Evolutionary conservation across 2,888 invertebrate species (phyloP), one percentile per base, ranked within the genome.

Genomic region (Platycnemis pennipes): DNA sequence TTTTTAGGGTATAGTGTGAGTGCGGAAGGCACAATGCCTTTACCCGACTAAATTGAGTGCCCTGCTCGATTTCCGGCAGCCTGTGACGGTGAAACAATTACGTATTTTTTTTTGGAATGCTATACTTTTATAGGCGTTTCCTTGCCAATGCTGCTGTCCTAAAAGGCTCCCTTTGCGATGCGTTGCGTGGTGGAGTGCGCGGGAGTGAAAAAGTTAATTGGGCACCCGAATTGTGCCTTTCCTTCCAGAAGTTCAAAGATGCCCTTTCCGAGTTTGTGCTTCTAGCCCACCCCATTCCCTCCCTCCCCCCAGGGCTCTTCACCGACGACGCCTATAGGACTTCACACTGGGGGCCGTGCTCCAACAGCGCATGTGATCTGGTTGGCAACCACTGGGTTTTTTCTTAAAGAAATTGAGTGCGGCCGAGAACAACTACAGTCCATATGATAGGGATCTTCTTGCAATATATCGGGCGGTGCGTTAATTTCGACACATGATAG

Each of bases 341-440:
- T 37, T 94, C 3, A 95, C 95, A 0, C 94, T 95, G 0, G 95
- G 95, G 19, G 95, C 95, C 0, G 95, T 94, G 0, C 94, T 96
- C 0, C 95, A 96, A 86, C 95, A 96, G 94, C 37, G 42, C 13
- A 44, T 56, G 16, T 85, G 94, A 3, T 94, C 94, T 11, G 85
- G 77, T 11, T 95, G 95, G 95, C 91, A 94, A 88, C 95, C 95
- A 13, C 69, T 96, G 1, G 95, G 94, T 16, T 96, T 95, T 94
- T 95, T 95, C 56, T 95, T 95, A 0, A 94, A 94, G 87, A 95
- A 95, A 88, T 77, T 95, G 1, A 49, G n/a, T n/a, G n/a, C n/a
- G n/a, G n/a, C n/a, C n/a, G n/a, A n/a, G n/a, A n/a, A n/a, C n/a
- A n/a, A n/a, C n/a, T n/a, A n/a, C n/a, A n/a, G n/a, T n/a, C n/a